phyloP scores from a whole-genome alignment of 2,113 vertebrate genomes.

The Syngnathus floridae region DNA sequence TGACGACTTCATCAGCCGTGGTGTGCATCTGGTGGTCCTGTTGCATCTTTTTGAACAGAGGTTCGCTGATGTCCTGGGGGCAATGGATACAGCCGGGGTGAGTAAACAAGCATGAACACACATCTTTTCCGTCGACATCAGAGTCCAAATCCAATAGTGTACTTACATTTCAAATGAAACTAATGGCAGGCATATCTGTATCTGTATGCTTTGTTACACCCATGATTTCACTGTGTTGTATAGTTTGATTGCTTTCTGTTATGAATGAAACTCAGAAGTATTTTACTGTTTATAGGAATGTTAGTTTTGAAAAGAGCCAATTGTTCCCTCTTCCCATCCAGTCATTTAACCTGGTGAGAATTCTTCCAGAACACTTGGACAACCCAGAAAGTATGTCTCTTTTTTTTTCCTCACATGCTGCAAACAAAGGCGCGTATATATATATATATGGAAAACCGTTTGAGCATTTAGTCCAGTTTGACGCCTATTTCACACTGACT shows the following conservation, averaged over 20 bases:
- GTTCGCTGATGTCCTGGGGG: constrained; percentile 93
- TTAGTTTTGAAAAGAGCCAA: constrained; percentile 23
- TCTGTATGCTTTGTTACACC: too few species aligned
- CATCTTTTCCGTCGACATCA: not conserved
- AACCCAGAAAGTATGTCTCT: constrained; percentile 90
- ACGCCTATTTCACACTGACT: too few species aligned
- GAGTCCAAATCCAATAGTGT: too few species aligned
- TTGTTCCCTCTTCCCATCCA: constrained; percentile 75
- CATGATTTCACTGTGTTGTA: not conserved
- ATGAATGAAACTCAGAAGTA: not conserved
- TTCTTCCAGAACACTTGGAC: constrained; percentile 98
- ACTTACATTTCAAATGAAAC: too few species aligned
- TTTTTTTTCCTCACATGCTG: constrained; percentile 4
- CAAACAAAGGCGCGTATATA: not conserved
- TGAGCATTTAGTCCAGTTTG: too few species aligned
- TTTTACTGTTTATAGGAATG: constrained; percentile 1
- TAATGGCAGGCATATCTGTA: too few species aligned
- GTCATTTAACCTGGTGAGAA: constrained; percentile 98
- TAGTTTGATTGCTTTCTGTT: not conserved
- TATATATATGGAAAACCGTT: not conserved
- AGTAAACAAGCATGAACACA: constrained; percentile 42
- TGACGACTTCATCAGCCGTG: constrained; percentile 97
- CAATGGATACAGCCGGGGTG: constrained; percentile 87
- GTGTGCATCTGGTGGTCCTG: constrained; percentile 94
- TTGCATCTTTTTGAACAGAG: constrained; percentile 94